Base-by-base conservation (phyloP, 1,140 invertebrate genomes). In the Wasmannia auropunctata region DNA sequence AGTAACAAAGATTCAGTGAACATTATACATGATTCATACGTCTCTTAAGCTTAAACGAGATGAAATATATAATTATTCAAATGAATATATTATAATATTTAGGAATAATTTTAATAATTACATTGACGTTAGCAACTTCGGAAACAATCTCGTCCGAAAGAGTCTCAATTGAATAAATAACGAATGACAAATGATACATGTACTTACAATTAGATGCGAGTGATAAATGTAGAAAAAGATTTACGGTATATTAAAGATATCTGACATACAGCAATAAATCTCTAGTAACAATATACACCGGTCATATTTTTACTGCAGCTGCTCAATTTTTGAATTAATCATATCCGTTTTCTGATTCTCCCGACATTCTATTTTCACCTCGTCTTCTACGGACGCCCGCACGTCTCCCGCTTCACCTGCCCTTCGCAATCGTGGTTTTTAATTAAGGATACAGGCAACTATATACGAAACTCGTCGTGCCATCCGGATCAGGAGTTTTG, bases 401-500 rank as follows among this genome's bases (percentile, higher is more conserved):
- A 6, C 28, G 43, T 74, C 25, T 34, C 51, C 43, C 74, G 37
- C 74, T 31, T 62, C 76, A 79, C 67, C 28, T 60, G 67, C 54
- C 40, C n/a, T n/a, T n/a, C 37, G 7, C n/a, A 56, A 19, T 43
- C 51, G 79, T 25, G 54, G 22, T 28, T 46, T 83, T 40, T 72
- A 74, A 72, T 74, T 83, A 83, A 81, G 37, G 43, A 58, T 83
- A n/a, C n/a, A 72, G 22, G n/a, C 37, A 81, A 56, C 65, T 58
- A 34, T 58, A 34, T 43, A 72, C n/a, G 54, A 58, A 81, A 58
- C 51, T 54, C 11, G 51, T 63, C 46, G n/a, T 14, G 77, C 77
- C 40, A 74, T 83, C 51, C 65, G 79, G 79, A 83, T 83, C 67
- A 54, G 28, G 28, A 81, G 16, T 77, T 85, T 85, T 19, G 72